Evolutionary conservation across 2,888 invertebrate species (phyloP), one percentile per base, ranked within the genome.

Genomic region (Andrena bicolor): DNA sequence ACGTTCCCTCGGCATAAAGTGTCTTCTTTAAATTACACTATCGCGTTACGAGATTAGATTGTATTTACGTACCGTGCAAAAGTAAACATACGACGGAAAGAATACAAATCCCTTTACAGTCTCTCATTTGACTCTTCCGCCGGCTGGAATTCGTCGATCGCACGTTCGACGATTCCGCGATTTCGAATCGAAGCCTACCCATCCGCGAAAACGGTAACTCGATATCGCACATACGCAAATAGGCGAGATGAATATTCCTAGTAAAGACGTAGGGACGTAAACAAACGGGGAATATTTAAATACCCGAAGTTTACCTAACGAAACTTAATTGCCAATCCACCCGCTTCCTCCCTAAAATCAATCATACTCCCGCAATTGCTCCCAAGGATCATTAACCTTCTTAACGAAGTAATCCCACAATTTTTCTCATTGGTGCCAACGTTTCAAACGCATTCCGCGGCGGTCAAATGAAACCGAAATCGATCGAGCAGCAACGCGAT

Each of bases 401-500:
- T 23, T 53, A 20, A 35, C 10, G 20, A 35, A 63, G 8, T 35
- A 63, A 63, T 61, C 10, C 32, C 8, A 35, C 6, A 63, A 2
- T 13, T 61, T 32, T 20, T 20, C 20, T 32, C 20, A 16, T 20
- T 28, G 6, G 72, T 41, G 48, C 30, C 23, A 28, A 76, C 5
- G 30, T 20, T 41, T 41, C 41, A 16, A 51, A 35, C 49, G 32
- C 13, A n/a, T 65, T 49, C 51, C 69, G 49, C 35, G 56, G 35
- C 56, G 63, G 68, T 63, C 2, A 35, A 80, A 69, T n/a, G 68
- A 56, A 64, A 70, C 49, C 26, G 30, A 10, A 65, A 80, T 80
- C 80, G 73, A 81, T 80, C 35, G 56, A 61, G 48, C 32, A 23
- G 48, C 7, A 71, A 66, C 48, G 32, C 10, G 8, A 30, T 35